Percentiles rank a stretch among this genome's conserved stretches.
Conservation (phyloP, 2,797 vertebrate species). For the Buphagus erythrorhynchus region DNA sequence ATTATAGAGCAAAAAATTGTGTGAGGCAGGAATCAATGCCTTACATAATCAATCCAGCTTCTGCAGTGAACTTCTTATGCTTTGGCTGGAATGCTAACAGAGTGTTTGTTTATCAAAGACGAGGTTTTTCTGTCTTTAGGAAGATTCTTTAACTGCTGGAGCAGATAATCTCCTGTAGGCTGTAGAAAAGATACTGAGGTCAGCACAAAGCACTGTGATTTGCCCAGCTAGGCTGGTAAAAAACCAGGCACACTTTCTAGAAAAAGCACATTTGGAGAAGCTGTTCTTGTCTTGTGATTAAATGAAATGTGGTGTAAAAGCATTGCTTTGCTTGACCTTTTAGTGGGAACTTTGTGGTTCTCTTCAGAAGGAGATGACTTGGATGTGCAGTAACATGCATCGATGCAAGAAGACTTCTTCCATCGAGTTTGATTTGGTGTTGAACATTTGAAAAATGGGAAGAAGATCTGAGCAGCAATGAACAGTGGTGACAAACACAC, state of each 20-base stretch:
- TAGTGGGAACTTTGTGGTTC: background rate
- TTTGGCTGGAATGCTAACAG: background rate
- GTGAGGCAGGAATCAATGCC: background rate
- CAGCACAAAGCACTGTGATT: background rate
- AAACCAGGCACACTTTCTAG: background rate
- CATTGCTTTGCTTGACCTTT: background rate
- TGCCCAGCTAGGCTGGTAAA: background rate
- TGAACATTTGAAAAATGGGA: background rate
- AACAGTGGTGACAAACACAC: background rate
- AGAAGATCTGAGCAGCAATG: background rate
- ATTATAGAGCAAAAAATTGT: background rate
- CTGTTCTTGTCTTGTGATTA: background rate
- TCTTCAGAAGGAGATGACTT: background rate
- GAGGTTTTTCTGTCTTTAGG: background rate
- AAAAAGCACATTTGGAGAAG: background rate
- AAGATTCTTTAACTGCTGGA: background rate
- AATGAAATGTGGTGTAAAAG: background rate
- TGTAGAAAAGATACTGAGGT: background rate
- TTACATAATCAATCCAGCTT: background rate
- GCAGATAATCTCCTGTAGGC: background rate
- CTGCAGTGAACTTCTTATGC: background rate
- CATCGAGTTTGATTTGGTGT: background rate
- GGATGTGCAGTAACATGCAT: fast-evolving
- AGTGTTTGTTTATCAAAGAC: background rate
- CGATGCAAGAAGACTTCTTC: background rate